phyloP scores from a whole-genome alignment of 1,140 invertebrate genomes.

The Lysiphlebus fabarum region DNA sequence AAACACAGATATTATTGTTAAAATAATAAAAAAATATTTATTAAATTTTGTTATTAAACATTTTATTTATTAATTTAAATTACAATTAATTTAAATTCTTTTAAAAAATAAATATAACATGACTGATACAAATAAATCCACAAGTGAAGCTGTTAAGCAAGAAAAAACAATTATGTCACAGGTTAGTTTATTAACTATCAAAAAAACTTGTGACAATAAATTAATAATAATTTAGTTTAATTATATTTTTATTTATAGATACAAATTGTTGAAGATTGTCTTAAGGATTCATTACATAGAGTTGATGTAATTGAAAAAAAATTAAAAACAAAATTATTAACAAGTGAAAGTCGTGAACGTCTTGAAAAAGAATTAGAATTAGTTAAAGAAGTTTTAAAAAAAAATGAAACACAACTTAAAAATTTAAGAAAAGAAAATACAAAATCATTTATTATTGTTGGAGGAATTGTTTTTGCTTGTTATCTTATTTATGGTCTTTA shows the following conservation, averaged over 20 bases:
- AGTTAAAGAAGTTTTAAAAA: slow-evolving; percentile 39
- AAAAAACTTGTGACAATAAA: slow-evolving; percentile 18
- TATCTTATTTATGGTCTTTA: slow-evolving; percentile 44
- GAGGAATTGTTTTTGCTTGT: slow-evolving; percentile 38
- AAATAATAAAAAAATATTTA: too few species aligned
- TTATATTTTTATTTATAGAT: slow-evolving; percentile 39
- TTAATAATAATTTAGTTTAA: slow-evolving; percentile 14
- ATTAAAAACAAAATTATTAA: slow-evolving; percentile 37
- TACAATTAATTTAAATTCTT: too few species aligned
- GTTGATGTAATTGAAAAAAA: slow-evolving; percentile 43
- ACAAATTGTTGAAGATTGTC: slow-evolving; percentile 40
- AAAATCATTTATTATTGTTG: slow-evolving; percentile 42
- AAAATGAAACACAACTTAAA: slow-evolving; percentile 39
- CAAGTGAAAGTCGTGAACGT: slow-evolving; percentile 39
- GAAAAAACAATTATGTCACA: slow-evolving; percentile 9
- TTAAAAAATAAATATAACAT: too few species aligned
- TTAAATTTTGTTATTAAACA: too few species aligned
- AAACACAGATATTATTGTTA: too few species aligned
- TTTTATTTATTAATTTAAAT: too few species aligned
- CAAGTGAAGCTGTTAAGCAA: too few species aligned
- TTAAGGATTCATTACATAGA: slow-evolving; percentile 40
- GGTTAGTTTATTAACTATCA: slow-evolving; percentile 3
- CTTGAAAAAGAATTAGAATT: slow-evolving; percentile 43
- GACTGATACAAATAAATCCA: too few species aligned
- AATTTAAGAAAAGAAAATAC: slow-evolving; percentile 42